Percentiles rank a stretch among this genome's conserved stretches.
These are phyloP conservation scores for Volucella bombylans DNA, from an alignment of 2,888 invertebrate species.

Conservation along the genomic window DNA sequence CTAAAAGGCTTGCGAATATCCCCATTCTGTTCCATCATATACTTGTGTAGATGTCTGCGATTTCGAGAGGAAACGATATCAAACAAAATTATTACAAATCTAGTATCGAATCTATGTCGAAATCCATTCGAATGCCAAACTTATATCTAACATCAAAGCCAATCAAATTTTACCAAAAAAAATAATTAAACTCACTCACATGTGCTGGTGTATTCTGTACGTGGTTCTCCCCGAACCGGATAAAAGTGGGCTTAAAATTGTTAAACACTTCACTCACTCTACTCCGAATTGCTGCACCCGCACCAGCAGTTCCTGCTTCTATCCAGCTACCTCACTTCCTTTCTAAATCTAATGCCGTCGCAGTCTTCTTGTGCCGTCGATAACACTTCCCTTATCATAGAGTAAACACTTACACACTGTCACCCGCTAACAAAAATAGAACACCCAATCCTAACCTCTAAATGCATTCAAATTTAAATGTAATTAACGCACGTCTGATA, in stretches of 20 bases:
- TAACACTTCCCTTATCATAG: constrained; percentile 49
- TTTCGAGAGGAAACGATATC: constrained; percentile 10
- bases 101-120: neutral
- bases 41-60: neutral
- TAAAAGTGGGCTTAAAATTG: constrained; percentile 11
- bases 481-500: constrained; percentile 58
- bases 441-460: constrained; percentile 28
- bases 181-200: constrained; percentile 30
- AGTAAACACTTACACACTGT: constrained; percentile 31
- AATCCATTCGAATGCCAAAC: constrained; percentile 1
- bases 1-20: neutral
- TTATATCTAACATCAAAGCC: constrained; percentile 33
- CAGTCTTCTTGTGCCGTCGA: neutral
- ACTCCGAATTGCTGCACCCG: neutral
- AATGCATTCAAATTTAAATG: constrained; percentile 68
- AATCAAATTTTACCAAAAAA: constrained; percentile 11
- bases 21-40: constrained; percentile 13
- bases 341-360: neutral
- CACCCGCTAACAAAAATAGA: constrained; percentile 13
- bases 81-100: constrained; percentile 9
- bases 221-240: constrained; percentile 36
- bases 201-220: neutral
- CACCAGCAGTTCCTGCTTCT: neutral
- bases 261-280: neutral
- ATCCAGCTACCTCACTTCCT: neutral